Base-by-base conservation (phyloP, 2,888 invertebrate genomes). In the Mesorhabditis spiculigera region DNA sequence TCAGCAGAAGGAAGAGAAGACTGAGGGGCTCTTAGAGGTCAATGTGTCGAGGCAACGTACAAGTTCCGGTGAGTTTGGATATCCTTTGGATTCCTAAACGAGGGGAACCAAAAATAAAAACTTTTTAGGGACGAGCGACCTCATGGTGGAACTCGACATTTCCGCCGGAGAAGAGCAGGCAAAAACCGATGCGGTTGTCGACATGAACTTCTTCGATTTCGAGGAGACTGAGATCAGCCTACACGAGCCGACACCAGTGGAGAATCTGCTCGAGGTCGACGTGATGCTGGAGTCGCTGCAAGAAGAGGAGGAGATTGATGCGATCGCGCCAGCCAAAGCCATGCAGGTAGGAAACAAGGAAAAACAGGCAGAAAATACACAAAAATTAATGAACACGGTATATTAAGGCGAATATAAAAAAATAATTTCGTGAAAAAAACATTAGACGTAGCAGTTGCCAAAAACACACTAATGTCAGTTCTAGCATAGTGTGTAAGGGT, bases 131-230 rank as follows among this genome's bases (percentile, higher is more conserved):
- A 75, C 73, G 8, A 73, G 72, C 63, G 77, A 75, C 41, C 68
- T 79, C 10, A 68, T 77, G 43, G 75, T 79, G 6, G 79, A 79
- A 58, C 72, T 79, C 4, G 79, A 79, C 43, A 78, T 79, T 13
- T 77, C 76, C 72, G 79, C 78, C 1, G 79, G 79, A 6, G 79
- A 79, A 66, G 79, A 79, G 68, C 69, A 73, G 4, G 76, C 77
- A 5, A 75, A 76, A 28, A 79, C 79, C 3, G 79, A 79, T 64
- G 79, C 79, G 43, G 69, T 76, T 10, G 76, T 79, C 28, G 79
- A 79, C 65, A 70, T 79, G 5, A 76, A 72, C 61, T 79, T 79
- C 70, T 79, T 73, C 62, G 79, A 79, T 45, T 79, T 73, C 66
- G 79, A 79, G 28, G 75, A 78, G 66, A 73, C 76, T 64, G 79